phyloP scores from a whole-genome alignment of 2,113 vertebrate species.

The Oryzias javanicus region DNA sequence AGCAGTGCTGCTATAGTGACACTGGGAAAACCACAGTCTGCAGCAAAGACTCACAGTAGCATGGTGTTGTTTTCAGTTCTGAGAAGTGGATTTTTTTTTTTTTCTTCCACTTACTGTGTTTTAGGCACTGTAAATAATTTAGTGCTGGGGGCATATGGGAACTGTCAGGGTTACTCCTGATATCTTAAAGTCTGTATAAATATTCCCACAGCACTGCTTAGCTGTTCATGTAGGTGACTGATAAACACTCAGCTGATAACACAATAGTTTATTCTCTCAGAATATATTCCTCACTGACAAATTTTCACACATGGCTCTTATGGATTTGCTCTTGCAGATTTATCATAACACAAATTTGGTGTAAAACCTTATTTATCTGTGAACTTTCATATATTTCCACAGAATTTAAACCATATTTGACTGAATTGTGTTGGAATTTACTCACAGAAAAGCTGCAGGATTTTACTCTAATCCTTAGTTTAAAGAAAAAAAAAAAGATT shows the following conservation, averaged over 20 bases:
- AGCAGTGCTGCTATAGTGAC: slow-evolving; percentile 17
- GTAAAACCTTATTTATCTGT: too few species aligned
- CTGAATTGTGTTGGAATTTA: neutral
- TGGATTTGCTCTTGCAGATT: neutral
- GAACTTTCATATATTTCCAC: too few species aligned
- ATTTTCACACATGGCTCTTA: neutral
- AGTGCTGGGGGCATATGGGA: neutral
- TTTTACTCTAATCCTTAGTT: neutral
- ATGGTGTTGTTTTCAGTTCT: slow-evolving; percentile 2
- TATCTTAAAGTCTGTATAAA: neutral
- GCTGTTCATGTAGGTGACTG: neutral
- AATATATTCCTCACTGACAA: neutral
- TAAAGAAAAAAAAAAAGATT: neutral
- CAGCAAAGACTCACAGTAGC: slow-evolving; percentile 4
- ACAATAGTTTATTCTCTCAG: neutral
- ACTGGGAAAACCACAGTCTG: slow-evolving; percentile 22
- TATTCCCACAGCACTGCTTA: neutral
- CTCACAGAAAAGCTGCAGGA: neutral
- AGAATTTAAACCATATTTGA: too few species aligned
- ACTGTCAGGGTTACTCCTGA: neutral
- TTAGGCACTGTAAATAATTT: slow-evolving; percentile 2
- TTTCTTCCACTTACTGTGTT: neutral
- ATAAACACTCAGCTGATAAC: neutral
- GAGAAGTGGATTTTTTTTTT: slow-evolving; percentile 4
- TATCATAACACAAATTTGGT: neutral